Evolutionary conservation across 2,113 vertebrate genomes (phyloP).

Genomic region (Pseudorasbora parva): DNA sequence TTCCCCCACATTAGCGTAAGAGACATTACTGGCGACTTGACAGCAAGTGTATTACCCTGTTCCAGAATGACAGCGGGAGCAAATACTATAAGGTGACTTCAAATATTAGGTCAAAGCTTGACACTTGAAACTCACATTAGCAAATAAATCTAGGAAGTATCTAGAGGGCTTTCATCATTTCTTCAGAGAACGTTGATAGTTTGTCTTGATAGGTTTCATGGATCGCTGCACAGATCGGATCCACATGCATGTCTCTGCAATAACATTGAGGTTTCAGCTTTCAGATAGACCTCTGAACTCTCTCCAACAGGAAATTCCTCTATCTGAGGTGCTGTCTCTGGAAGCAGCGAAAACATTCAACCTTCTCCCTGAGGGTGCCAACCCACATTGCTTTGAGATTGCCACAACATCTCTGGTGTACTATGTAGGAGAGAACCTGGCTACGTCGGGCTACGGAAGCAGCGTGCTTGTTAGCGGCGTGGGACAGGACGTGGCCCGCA

Average conservation of each 20-base stretch:
- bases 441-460: slow-evolving; percentile 72
- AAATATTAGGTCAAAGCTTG: not conserved
- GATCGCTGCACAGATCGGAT: slow-evolving; percentile 10
- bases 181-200: slow-evolving; percentile 4
- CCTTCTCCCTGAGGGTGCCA: slow-evolving; percentile 83
- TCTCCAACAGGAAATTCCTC: slow-evolving; percentile 88
- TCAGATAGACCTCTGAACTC: slow-evolving; percentile 6
- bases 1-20: slow-evolving; percentile 82
- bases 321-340: slow-evolving; percentile 93
- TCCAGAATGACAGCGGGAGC: slow-evolving; percentile 94
- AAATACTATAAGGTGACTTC: slow-evolving; percentile 94
- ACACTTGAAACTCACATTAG: not conserved
- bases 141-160: not conserved
- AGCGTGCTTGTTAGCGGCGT: slow-evolving; percentile 82
- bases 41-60: slow-evolving; percentile 96
- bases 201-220: slow-evolving; percentile 18
- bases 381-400: slow-evolving; percentile 95
- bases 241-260: slow-evolving; percentile 6
- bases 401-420: slow-evolving; percentile 88
- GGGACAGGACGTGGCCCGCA: slow-evolving; percentile 87
- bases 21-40: slow-evolving; percentile 97
- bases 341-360: slow-evolving; percentile 87
- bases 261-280: slow-evolving; percentile 23
- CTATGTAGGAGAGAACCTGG: slow-evolving; percentile 89
- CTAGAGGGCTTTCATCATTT: not conserved